Evolutionary conservation across 2,113 vertebrate genomes (phyloP), one percentile per base, ranked within the genome.

Genomic region (Gorsachius goisagi): DNA sequence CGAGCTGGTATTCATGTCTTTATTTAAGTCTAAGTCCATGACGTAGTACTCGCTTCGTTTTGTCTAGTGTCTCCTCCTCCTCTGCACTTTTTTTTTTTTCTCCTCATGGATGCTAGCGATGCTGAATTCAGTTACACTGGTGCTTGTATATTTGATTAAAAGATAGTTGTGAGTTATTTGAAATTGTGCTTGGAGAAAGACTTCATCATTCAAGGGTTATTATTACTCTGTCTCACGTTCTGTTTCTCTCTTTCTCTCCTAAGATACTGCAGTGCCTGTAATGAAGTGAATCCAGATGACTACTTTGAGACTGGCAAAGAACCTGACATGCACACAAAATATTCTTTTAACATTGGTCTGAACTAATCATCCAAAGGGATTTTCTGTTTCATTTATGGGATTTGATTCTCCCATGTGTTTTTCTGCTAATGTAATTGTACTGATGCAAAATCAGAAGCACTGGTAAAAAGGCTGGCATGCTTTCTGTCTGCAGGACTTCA

Each of bases 211-310:
- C 94, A 97, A 97, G 89, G 85, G 96, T 96, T 97, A 96, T 96
- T 97, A 91, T 97, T 97, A 96, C 89, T 97, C 91, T 95, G 67
- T 95, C 93, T 97, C 93, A 85, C 27, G 95, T 86, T 97, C 93
- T 93, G 85, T 90, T 96, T 93, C 71, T 93, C 77, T 95, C 81
- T 96, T 94, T 66, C 88, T 98, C 58, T 94, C 84, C 77, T 88
- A 88, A 96, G 81, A 82, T 91, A 96, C 90, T 95, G 92, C 93
- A 97, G 88, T 79, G 91, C 77, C 91, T 97, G 96, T 95, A 97
- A 98, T 97, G 94, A 97, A 97, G 95, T 96, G 96, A 98, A 98
- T 97, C 90, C 95, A 97, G 98, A 98, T 97, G 92, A 95, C 95
- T 97, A 75, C 85, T 95, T 92, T 95, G 97, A 97, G 88, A 93